Evolutionary conservation across 2,888 invertebrate species (phyloP), one percentile per base, ranked within the genome.

Genomic region (Eupithecia inturbata): DNA sequence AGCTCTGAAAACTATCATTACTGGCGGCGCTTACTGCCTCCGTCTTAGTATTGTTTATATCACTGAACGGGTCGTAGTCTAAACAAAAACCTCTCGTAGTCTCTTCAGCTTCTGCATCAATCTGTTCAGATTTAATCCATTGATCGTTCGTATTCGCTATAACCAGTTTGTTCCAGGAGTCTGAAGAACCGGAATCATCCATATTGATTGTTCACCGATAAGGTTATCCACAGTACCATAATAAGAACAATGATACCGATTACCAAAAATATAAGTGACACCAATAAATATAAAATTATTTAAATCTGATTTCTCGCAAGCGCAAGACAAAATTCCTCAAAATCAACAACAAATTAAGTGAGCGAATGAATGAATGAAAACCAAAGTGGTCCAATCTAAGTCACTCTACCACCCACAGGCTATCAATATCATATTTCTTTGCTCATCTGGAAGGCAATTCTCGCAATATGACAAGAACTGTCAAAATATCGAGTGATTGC

Each of bases 131-230:
- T 87, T 90, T 91, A 63, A 90, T 85, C 93, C 92, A 93, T 85
- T 92, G 85, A 82, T 92, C 89, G 82, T 91, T 91, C 78, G 88
- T 83, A 87, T 91, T 92, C 69, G 90, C 87, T 85, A 92, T 89
- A 83, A 92, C 91, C 87, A 92, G 86, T 91, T 94, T 94, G 84
- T 93, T 93, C 92, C 92, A 93, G 74, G 92, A 85, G 84, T 92
- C 90, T 19, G 89, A 87, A 79, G 87, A 83, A 84, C 82, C 85
- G 36, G 87, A 83, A 84, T 94, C 93, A 93, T 88, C 93, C 94
- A 94, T 94, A 93, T 87, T 94, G 94, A 90, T 94, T 93, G 85
- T 93, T 94, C 81, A 93, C 81, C 72, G 94, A 94, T 82, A 91
- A 84, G 73, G 87, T 80, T 88, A 94, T 94, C 94, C 93, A 93